Evolutionary conservation across 2,113 vertebrate species (phyloP), one percentile per base, ranked within the genome.

Genomic region (Brachirus orientalis): DNA sequence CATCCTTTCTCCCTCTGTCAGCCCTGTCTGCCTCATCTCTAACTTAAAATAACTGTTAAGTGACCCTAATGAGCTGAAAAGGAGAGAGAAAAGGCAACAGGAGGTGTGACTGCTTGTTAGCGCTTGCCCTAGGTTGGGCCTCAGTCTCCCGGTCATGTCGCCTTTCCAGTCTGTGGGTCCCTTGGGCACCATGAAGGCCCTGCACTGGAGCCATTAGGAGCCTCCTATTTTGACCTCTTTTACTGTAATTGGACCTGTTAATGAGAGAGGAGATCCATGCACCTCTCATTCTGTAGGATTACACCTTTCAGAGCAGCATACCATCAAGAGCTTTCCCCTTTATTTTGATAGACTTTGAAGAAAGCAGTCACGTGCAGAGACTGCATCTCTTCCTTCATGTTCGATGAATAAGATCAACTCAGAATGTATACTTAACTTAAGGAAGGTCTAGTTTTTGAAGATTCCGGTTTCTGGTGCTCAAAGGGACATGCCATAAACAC

Each of bases 11-110:
- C 69, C 61, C 13, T 33, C 10, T 19, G 57, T 56, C 63, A 10
- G 33, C n/a, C 51, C 62, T 58, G 46, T 16, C 43, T 46, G 2
- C 17, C 38, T 71, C 58, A 53, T 20, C 48, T 63, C 51, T 41
- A 40, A 66, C 77, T 69, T 70, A 71, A 88, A 89, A 80, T 81
- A 83, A 78, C 86, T 82, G 88, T 84, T 89, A 69, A 73, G 80
- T 83, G 87, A 87, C 78, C 78, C 80, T 90, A 91, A 93, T 86
- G 86, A 91, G 88, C 88, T 89, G 84, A 83, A 86, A 89, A 86
- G 58, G 79, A 64, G 80, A 80, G 77, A 75, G 82, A 75, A 59
- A 81, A 73, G 69, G 69, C 73, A 63, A 69, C 14, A 59, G 52
- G 77, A 90, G 80, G 82, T 91, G 90, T 86, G 82, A 73, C 61